phyloP scores from a whole-genome alignment of 2,888 invertebrate genomes.

The Ferdinandea cuprea region DNA sequence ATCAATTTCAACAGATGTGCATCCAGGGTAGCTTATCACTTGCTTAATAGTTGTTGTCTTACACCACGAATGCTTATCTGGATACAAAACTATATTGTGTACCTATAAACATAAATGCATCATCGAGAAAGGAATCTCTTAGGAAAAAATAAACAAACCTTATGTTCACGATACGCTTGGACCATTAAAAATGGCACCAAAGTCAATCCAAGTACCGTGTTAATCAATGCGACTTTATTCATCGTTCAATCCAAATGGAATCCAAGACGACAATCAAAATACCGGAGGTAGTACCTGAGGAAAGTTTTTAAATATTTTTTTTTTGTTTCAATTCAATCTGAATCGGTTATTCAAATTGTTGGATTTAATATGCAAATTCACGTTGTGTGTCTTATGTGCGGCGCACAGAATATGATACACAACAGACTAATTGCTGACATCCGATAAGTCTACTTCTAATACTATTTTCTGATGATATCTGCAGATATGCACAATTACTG shows the following conservation, averaged over 20 bases:
- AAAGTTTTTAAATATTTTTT: neutral
- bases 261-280: neutral
- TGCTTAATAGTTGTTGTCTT: constrained; percentile 88
- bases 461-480: neutral
- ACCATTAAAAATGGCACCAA: constrained; percentile 37
- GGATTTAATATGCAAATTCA: constrained; percentile 11
- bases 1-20: constrained; percentile 86
- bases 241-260: constrained; percentile 18
- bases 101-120: constrained; percentile 79
- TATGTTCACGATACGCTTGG: constrained; percentile 65
- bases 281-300: neutral
- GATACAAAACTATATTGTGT: constrained; percentile 88
- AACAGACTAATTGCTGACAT: neutral
- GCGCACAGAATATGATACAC: neutral
- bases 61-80: constrained; percentile 89
- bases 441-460: too few relatives aligned
- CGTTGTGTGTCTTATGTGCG: neutral
- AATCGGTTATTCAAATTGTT: constrained; percentile 8
- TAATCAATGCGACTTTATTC: constrained; percentile 31
- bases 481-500: constrained; percentile 14
- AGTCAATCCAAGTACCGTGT: constrained; percentile 27
- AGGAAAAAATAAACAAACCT: constrained; percentile 34
- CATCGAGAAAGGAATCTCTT: too few relatives aligned
- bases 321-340: constrained; percentile 5
- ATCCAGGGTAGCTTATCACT: constrained; percentile 87